Base-by-base conservation (phyloP, 2,797 vertebrate genomes). In the Allobates femoralis region DNA sequence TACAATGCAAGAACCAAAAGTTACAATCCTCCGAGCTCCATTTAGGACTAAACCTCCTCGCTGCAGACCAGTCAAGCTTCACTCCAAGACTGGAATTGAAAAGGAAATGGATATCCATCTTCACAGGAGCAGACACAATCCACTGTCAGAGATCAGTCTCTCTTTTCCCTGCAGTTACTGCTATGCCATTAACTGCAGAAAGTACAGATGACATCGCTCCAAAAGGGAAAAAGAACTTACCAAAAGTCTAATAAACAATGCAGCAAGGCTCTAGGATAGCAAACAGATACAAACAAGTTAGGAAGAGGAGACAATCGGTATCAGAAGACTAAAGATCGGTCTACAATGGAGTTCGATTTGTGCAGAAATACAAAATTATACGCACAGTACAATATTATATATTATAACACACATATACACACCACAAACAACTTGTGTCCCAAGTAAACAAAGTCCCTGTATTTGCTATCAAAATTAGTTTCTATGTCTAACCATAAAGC, bases 71-170 rank as follows among this genome's bases (percentile, higher is more conserved):
- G 64, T 69, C 26, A 69, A 55, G 37, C 79, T 51, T 66, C 21
- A 66, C 55, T 69, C 30, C 30, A 55, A 69, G 41, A 19, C n/a
- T 80, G 37, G 58, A 66, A 80, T 60, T 66, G 62, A 81, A 67
- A 81, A 69, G 79, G 23, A 81, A 69, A 66, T 37, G 55, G 41
- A 55, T 69, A 67, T 82, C 30, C 30, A 55, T 56, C 32, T n/a
- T 26, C 28, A 41, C 19, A 53, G 28, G 30, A 69, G 46, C 50
- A 55, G 14, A 71, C 26, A 32, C 4, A 73, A 58, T n/a, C 66
- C n/a, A n/a, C 51, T 82, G 80, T 82, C 66, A 58, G 8, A 34
- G 23, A n/a, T 14, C 23, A 71, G 71, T 69, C 6, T 16, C 37
- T 28, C n/a, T 21, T 46, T 66, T 60, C 21, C 30, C 58, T 6